phyloP scores from a whole-genome alignment of 2,888 invertebrate species.

The Baccha elongata region DNA sequence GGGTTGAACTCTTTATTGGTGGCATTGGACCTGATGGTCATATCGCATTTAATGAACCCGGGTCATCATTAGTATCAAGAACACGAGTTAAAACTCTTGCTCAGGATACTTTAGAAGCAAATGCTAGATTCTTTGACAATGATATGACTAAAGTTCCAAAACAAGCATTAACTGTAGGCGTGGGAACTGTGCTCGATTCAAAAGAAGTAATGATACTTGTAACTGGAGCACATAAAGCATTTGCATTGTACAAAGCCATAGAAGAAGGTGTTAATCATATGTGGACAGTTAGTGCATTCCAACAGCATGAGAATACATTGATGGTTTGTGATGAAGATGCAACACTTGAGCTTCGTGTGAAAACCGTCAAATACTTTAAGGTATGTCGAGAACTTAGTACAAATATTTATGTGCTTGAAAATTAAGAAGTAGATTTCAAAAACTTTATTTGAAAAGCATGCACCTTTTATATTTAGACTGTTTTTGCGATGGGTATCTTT shows the following conservation, averaged over 20 bases:
- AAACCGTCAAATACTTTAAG: constrained; percentile 99
- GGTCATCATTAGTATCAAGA: constrained; percentile 96
- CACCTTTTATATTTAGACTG: too few species aligned
- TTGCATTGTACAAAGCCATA: constrained; percentile 98
- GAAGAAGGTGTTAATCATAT: constrained; percentile 99
- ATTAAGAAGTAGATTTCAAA: too few species aligned
- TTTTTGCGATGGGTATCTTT: too few species aligned
- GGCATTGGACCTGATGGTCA: constrained; percentile 99
- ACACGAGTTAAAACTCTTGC: constrained; percentile 98
- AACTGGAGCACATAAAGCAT: constrained; percentile 97
- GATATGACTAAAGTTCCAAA: constrained; percentile 97
- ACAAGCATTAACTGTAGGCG: constrained; percentile 98
- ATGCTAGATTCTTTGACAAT: constrained; percentile 98
- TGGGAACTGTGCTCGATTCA: constrained; percentile 99
- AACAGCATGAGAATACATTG: constrained; percentile 95
- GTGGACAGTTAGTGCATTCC: constrained; percentile 99
- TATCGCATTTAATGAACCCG: constrained; percentile 99
- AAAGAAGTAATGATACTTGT: constrained; percentile 99
- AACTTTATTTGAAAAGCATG: too few species aligned
- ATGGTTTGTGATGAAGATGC: constrained; percentile 99
- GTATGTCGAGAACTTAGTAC: constrained; percentile 81
- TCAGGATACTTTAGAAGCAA: constrained; percentile 97
- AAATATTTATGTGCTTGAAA: too few species aligned
- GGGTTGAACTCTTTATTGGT: constrained; percentile 97
- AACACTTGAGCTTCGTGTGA: constrained; percentile 97